Evolutionary conservation across 1,140 invertebrate species (phyloP).

Genomic region (Bombus terrestris): DNA sequence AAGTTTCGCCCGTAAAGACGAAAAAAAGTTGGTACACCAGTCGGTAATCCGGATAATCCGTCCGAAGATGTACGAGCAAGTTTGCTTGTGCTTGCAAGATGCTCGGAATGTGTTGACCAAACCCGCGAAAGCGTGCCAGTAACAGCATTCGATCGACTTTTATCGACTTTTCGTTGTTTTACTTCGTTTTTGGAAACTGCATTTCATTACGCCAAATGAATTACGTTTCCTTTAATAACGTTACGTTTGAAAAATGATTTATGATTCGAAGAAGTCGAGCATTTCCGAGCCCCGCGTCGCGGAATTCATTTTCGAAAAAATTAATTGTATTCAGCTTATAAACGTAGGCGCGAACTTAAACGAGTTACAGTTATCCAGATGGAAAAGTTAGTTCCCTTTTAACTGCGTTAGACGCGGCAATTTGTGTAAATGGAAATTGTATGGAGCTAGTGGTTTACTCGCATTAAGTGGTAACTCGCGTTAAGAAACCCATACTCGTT

Average conservation of each 20-base stretch:
- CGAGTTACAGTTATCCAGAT: no score
- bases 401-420: slow-evolving; percentile 3
- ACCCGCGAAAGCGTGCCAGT: background rate
- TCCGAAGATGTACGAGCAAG: slow-evolving; percentile 55
- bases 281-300: no score
- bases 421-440: background rate
- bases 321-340: background rate
- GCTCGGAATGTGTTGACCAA: slow-evolving; percentile 32
- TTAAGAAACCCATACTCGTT: background rate
- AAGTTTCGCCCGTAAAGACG: slow-evolving; percentile 48
- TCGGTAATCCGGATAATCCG: slow-evolving; percentile 62
- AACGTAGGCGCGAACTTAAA: background rate
- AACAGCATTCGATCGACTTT: background rate
- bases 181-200: background rate
- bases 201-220: background rate
- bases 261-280: background rate
- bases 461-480: background rate
- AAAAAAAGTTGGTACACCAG: slow-evolving; percentile 24
- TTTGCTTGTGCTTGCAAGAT: slow-evolving; percentile 23
- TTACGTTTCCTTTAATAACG: no score
- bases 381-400: background rate
- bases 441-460: no score
- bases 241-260: background rate
- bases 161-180: background rate
- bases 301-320: background rate